Conservation (phyloP, 2,888 invertebrate genomes). For the Ariolimax columbianus region DNA sequence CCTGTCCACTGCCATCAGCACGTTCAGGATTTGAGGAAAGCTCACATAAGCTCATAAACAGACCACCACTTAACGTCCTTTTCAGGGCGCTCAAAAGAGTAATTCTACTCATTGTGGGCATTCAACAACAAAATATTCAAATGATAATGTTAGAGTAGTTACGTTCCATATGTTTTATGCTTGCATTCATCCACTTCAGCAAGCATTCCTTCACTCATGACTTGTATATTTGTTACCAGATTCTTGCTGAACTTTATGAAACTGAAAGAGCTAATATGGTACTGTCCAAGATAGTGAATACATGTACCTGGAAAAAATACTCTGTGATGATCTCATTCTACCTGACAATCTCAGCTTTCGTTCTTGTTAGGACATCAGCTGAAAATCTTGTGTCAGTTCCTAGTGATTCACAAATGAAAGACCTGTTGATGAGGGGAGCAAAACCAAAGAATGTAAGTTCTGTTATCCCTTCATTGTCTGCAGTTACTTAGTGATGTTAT, state of each 20-base stretch:
- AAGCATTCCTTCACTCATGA: not conserved
- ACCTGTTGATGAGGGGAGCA: constrained; percentile 62
- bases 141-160: too few species aligned
- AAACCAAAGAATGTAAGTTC: constrained; percentile 58
- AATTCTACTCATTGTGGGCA: too few species aligned
- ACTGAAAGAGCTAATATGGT: not conserved
- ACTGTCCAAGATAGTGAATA: not conserved
- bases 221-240: not conserved
- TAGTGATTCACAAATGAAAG: constrained; percentile 52
- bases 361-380: not conserved
- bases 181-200: too few species aligned
- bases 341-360: not conserved
- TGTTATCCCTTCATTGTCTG: not conserved
- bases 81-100: too few species aligned
- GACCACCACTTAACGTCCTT: too few species aligned
- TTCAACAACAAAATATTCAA: too few species aligned
- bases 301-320: not conserved
- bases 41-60: too few species aligned
- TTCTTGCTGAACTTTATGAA: not conserved
- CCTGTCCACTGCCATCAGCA: too few species aligned
- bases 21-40: too few species aligned
- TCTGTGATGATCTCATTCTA: not conserved
- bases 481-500: not conserved
- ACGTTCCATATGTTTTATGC: too few species aligned
- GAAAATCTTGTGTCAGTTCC: not conserved